phyloP scores from a whole-genome alignment of 2,888 invertebrate species.

The Cataglyphis albicans region DNA sequence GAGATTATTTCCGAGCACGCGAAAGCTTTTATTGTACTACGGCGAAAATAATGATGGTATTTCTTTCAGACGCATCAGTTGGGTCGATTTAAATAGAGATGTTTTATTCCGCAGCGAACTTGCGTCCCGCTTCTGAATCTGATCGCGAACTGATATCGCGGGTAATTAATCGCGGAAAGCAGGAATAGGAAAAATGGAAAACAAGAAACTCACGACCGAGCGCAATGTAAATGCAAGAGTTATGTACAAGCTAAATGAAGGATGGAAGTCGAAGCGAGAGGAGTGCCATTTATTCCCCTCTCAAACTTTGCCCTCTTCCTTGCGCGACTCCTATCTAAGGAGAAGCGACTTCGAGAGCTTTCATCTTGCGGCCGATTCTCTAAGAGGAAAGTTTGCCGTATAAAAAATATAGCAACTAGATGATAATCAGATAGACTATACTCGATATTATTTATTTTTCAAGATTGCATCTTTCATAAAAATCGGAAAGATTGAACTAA shows the following conservation, averaged over 20 bases:
- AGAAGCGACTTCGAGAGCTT: slow-evolving; percentile 62
- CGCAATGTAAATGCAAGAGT: slow-evolving; percentile 71
- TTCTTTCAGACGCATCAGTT: slow-evolving; percentile 7
- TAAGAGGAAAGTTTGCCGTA: slow-evolving; percentile 72
- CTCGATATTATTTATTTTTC: slow-evolving; percentile 30
- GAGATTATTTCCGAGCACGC: slow-evolving; percentile 25
- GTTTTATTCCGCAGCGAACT: slow-evolving; percentile 9
- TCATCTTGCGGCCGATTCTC: slow-evolving; percentile 65
- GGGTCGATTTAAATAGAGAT: slow-evolving; percentile 15
- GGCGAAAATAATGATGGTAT: not conserved
- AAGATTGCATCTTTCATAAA: slow-evolving; percentile 34
- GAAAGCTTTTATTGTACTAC: slow-evolving; percentile 19
- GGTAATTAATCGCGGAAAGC: slow-evolving; percentile 63
- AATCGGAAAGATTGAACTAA: slow-evolving; percentile 24
- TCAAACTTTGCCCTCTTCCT: slow-evolving; percentile 65
- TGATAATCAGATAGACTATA: slow-evolving; percentile 49
- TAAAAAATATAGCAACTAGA: slow-evolving; percentile 54
- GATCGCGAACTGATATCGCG: slow-evolving; percentile 53
- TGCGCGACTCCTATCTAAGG: slow-evolving; percentile 56
- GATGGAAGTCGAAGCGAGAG: slow-evolving; percentile 57
- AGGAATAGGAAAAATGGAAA: slow-evolving; percentile 45
- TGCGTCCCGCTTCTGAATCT: slow-evolving; percentile 8
- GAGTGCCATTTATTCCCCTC: slow-evolving; percentile 71
- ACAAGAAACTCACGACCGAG: slow-evolving; percentile 28
- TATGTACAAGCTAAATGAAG: slow-evolving; percentile 70